Conservation (phyloP, 2,888 invertebrate genomes). For the Omphaloscelis lunosa region DNA sequence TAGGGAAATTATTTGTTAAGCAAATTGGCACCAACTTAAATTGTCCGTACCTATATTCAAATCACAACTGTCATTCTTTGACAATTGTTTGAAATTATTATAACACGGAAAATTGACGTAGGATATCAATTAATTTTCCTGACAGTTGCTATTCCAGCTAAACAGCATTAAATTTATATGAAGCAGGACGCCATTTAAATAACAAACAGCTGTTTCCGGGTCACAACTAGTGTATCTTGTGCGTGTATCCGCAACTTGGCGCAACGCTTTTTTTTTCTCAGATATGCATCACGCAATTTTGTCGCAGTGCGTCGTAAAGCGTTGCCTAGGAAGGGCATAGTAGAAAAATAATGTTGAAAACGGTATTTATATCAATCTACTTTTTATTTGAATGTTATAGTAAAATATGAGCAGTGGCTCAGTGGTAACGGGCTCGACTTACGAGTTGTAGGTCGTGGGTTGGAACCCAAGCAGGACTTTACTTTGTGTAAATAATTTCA, state of each 20-base stretch:
- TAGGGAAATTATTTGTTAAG: too few relatives aligned
- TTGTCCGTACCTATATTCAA: too few relatives aligned
- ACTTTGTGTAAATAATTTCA: too few relatives aligned
- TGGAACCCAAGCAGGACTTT: too few relatives aligned
- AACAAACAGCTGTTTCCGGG: constrained; percentile 15
- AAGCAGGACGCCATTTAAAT: neutral
- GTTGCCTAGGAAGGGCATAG: neutral
- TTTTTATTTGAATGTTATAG: too few relatives aligned
- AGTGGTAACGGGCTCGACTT: too few relatives aligned
- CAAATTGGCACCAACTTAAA: too few relatives aligned
- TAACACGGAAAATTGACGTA: neutral
- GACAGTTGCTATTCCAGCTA: neutral
- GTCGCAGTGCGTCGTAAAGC: constrained; percentile 40
- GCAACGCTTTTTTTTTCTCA: neutral
- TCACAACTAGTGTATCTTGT: neutral
- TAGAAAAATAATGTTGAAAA: too few relatives aligned
- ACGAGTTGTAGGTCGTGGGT: too few relatives aligned
- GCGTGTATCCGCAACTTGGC: constrained; percentile 20
- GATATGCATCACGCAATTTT: constrained; percentile 17
- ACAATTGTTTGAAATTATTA: neutral
- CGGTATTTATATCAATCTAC: neutral
- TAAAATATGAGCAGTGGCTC: too few relatives aligned
- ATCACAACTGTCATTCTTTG: neutral
- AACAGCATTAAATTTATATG: neutral
- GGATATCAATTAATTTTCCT: neutral